Conservation (phyloP, 1,140 invertebrate genomes). For the Mamestra configurata region DNA sequence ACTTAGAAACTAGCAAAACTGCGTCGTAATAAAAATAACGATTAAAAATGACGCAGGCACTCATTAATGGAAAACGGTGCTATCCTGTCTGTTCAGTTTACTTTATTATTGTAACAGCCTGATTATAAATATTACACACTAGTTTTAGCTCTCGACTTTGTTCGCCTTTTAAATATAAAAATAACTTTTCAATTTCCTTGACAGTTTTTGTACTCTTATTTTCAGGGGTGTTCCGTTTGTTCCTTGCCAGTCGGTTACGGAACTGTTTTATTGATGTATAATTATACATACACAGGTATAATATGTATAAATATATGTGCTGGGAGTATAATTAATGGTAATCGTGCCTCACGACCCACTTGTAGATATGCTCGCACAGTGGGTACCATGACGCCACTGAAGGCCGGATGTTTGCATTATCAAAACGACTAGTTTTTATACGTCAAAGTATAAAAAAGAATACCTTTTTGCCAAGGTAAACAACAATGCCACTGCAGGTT, state of each 20-base stretch:
- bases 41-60: slow-evolving; percentile 13
- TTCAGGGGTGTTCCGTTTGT: background rate
- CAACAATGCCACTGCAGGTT: background rate
- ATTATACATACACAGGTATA: background rate
- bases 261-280: slow-evolving; percentile 1
- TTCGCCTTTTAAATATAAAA: too few relatives aligned
- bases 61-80: slow-evolving; percentile 4
- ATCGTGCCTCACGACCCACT: slow-evolving; percentile 19
- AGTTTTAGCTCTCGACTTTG: too few relatives aligned
- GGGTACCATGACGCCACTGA: slow-evolving; percentile 1
- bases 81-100: background rate
- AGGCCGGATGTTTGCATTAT: background rate
- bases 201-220: too few relatives aligned
- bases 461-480: background rate
- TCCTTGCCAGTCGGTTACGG: background rate
- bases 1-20: background rate
- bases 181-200: too few relatives aligned
- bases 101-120: too few relatives aligned
- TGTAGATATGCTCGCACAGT: background rate
- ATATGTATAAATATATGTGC: background rate
- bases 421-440: background rate
- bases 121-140: background rate
- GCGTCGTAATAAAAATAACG: background rate
- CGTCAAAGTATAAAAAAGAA: background rate
- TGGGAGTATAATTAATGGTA: slow-evolving; percentile 8